These are phyloP conservation scores for Acanthacorydalis orientalis DNA, from an alignment of 2,888 invertebrate species.

Conservation along the genomic window DNA sequence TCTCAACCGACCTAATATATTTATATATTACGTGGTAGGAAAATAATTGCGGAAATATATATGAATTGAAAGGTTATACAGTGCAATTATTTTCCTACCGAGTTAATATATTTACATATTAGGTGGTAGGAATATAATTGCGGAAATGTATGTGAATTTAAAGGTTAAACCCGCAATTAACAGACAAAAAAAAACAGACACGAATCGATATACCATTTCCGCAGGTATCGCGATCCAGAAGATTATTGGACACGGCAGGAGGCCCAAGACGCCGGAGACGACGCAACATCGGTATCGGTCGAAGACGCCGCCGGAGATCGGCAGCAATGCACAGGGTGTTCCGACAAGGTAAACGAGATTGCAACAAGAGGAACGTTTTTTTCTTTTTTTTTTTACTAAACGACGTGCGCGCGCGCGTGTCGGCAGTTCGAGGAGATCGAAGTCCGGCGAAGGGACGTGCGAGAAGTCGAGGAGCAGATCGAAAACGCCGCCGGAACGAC, in stretches of 20 bases:
- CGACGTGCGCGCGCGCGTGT: no score
- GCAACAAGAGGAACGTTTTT: background rate
- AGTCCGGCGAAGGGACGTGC: constrained; percentile 22
- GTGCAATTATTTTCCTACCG: no score
- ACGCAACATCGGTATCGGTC: constrained; percentile 1
- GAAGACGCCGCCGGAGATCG: background rate
- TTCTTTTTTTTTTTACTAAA: background rate
- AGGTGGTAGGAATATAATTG: no score
- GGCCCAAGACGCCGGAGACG: constrained; percentile 5
- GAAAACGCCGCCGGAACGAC: constrained; percentile 22
- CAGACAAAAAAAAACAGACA: no score
- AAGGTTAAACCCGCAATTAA: no score
- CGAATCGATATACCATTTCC: no score
- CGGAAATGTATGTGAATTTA: no score
- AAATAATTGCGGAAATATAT: no score
- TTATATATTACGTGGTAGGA: no score
- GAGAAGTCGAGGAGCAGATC: constrained; percentile 22
- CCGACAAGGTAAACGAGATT: background rate
- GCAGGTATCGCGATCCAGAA: background rate
- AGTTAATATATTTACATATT: no score
- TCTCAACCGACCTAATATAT: no score
- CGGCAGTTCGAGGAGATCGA: constrained; percentile 7
- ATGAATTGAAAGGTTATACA: no score
- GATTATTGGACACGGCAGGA: background rate
- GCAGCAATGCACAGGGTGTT: background rate